Percentiles rank a stretch among this genome's conserved stretches.
Conservation (phyloP, 2,888 invertebrate genomes). For the Thereva unica region DNA sequence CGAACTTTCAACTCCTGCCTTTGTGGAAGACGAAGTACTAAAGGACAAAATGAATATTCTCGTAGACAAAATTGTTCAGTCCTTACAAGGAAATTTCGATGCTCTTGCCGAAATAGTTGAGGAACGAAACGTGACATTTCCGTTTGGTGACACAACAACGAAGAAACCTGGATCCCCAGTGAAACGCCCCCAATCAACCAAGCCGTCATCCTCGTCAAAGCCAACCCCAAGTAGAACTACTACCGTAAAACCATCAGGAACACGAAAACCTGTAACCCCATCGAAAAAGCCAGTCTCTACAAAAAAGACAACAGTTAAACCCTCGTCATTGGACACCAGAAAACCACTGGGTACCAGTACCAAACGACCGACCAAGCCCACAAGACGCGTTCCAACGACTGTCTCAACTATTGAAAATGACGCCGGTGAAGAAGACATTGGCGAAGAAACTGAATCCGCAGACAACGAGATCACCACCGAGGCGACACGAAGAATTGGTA, state of each 20-base stretch:
- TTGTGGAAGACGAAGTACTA: slow-evolving; percentile 75
- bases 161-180: slow-evolving; percentile 45
- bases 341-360: slow-evolving; percentile 2
- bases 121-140: slow-evolving; percentile 55
- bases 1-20: slow-evolving; percentile 76
- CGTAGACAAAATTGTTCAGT: slow-evolving; percentile 82
- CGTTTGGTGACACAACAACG: slow-evolving; percentile 44
- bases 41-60: slow-evolving; percentile 80
- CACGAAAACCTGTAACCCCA: slow-evolving; percentile 49
- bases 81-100: slow-evolving; percentile 80
- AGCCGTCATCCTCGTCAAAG: slow-evolving; percentile 38
- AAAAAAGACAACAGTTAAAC: slow-evolving; percentile 56
- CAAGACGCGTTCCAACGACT: slow-evolving; percentile 52
- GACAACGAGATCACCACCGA: slow-evolving; percentile 39
- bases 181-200: slow-evolving; percentile 40
- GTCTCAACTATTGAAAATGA: slow-evolving; percentile 54
- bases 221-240: slow-evolving; percentile 49
- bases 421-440: slow-evolving; percentile 47
- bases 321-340: slow-evolving; percentile 48
- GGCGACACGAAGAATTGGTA: slow-evolving; percentile 47
- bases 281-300: slow-evolving; percentile 53
- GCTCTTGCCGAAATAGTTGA: slow-evolving; percentile 78
- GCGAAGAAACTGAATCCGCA: slow-evolving; percentile 34
- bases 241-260: slow-evolving; percentile 46
- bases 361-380: slow-evolving; percentile 50